Evolutionary conservation across 2,888 invertebrate species (phyloP), one percentile per base, ranked within the genome.

Genomic region (Drosophila robusta): DNA sequence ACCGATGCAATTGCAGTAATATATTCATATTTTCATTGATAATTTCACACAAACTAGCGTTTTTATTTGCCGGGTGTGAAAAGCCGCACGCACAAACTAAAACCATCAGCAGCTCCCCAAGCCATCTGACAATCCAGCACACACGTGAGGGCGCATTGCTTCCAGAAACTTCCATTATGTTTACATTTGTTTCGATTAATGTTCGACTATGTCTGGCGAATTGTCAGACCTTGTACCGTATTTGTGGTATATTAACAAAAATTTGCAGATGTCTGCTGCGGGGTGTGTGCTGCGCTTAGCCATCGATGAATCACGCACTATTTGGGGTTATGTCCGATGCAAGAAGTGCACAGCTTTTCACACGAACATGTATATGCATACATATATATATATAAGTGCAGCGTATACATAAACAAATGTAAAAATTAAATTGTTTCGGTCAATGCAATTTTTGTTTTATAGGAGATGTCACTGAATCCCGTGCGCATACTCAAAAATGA

Each of bases 401-500:
- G 12, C 26, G 4, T n/a, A 49, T 24, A 3, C 26, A 64, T 39
- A 49, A 42, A 62, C 14, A 42, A 18, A 36, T 8, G n/a, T 36
- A 8, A 11, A 26, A 26, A 2, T 44, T 11, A 16, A 18, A 1
- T 38, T 32, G 18, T 41, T 36, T 32, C 5, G 46, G 7, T 26
- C 18, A n/a, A 36, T 42, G 34, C 9, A 12, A 47, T 47, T 2
- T 39, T 18, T 57, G n/a, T 47, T 45, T 69, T 60, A 11, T 65
- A 92, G 87, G 92, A 97, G 96, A 95, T 96, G 89, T 96, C 97
- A 74, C 93, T 99, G 80, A 98, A 98, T 93, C 98, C 99, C 56
- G 96, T 99, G 38, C 95, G 98, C 92, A 96, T 99, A 90, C 94
- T 99, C 83, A 99, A 97, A 93, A 95, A 96, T 93, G 98, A 98